phyloP scores from a whole-genome alignment of 1,140 invertebrate species.

The Phocides pigmalion region DNA sequence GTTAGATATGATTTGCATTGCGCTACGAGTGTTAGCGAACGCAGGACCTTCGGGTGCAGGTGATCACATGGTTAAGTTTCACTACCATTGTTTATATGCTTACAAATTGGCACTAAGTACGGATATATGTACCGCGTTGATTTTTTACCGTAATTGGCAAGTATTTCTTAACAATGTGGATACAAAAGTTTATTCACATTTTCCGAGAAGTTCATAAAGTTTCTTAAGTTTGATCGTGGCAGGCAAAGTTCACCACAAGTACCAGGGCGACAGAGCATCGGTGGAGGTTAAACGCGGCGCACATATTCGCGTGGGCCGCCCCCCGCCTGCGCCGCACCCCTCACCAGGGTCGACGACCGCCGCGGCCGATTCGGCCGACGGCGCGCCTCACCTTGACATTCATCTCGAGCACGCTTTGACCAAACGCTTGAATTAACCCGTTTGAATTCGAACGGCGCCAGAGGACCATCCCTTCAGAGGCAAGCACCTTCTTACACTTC shows the following conservation, averaged over 20 bases:
- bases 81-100: not conserved
- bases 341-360: conserved; percentile 65
- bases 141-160: not conserved
- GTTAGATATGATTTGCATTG: no score
- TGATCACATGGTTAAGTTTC: not conserved
- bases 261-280: conserved; percentile 67
- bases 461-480: conserved; percentile 30
- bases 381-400: conserved; percentile 83
- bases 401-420: conserved; percentile 77
- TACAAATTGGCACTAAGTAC: not conserved
- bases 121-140: not conserved
- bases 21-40: no score
- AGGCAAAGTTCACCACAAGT: conserved; percentile 59
- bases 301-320: conserved; percentile 80
- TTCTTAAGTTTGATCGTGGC: conserved; percentile 23
- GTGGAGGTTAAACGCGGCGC: conserved; percentile 73
- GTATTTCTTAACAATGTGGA: not conserved
- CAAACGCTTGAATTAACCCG: conserved; percentile 73
- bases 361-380: conserved; percentile 77
- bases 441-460: conserved; percentile 50
- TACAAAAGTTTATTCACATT: not conserved
- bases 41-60: not conserved
- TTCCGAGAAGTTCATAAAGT: conserved; percentile 12
- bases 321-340: conserved; percentile 52
- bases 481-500: conserved; percentile 4